phyloP scores from a whole-genome alignment of 2,888 invertebrate species.

The Arge pagana region DNA sequence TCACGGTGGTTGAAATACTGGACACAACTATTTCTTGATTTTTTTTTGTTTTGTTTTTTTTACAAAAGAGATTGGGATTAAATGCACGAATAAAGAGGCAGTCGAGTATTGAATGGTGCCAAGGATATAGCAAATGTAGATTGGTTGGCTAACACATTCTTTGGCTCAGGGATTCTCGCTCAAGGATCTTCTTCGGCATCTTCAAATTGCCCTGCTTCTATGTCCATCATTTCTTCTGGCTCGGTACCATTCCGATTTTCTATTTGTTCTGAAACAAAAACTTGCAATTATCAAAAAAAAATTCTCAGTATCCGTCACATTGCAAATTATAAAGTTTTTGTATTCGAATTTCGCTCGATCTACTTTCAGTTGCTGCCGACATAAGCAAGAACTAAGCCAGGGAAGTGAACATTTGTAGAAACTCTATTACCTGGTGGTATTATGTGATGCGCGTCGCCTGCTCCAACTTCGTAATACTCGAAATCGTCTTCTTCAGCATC shows the following conservation, averaged over 20 bases:
- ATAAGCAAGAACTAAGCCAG: conserved; percentile 18
- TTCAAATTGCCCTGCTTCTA: conserved; percentile 63
- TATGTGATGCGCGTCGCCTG: conserved; percentile 55
- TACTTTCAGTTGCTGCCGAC: conserved; percentile 15
- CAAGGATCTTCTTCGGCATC: conserved; percentile 63
- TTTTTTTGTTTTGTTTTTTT: too few species aligned
- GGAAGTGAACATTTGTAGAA: conserved; percentile 28
- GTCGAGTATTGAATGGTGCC: too few species aligned
- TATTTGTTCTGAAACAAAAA: conserved; percentile 51
- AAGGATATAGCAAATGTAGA: too few species aligned
- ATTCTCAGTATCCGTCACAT: conserved; percentile 5
- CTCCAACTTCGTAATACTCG: conserved; percentile 58
- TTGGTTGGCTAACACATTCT: too few species aligned
- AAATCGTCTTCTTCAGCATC: conserved; percentile 58
- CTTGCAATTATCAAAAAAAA: conserved; percentile 23
- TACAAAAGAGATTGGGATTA: too few species aligned
- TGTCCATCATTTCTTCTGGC: conserved; percentile 58
- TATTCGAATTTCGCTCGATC: too few species aligned
- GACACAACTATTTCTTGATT: too few species aligned
- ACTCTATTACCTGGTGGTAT: conserved; percentile 45
- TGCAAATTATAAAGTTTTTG: background rate
- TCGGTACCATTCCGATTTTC: conserved; percentile 55
- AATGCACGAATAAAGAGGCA: too few species aligned
- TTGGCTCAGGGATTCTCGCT: conserved; percentile 29
- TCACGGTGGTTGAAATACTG: too few species aligned